phyloP scores from a whole-genome alignment of 2,797 vertebrate genomes.

The Heterohyrax brucei region DNA sequence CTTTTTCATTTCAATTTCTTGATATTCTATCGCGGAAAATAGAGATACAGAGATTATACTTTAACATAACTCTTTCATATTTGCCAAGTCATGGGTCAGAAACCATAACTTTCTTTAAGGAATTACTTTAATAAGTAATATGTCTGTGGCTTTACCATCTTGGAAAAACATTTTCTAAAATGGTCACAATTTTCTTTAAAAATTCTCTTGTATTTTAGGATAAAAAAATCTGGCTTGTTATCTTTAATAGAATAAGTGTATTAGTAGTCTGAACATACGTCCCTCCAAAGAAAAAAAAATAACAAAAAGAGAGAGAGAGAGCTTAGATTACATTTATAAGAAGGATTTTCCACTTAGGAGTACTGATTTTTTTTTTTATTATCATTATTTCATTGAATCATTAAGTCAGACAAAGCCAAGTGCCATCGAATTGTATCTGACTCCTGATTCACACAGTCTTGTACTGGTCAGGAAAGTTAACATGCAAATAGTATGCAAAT shows the following conservation, averaged over 20 bases:
- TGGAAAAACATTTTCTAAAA: constrained; percentile 6
- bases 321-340: background rate
- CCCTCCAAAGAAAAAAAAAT: background rate
- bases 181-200: constrained; percentile 19
- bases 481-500: too few species aligned
- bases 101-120: background rate
- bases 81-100: background rate
- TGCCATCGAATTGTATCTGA: too few species aligned
- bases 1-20: background rate
- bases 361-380: constrained; percentile 36
- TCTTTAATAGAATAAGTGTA: constrained; percentile 48
- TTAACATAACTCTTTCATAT: background rate
- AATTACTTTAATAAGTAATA: background rate
- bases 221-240: background rate
- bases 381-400: background rate
- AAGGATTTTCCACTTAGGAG: background rate
- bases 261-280: background rate
- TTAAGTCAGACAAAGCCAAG: constrained; percentile 9
- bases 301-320: background rate
- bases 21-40: background rate
- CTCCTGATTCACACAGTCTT: background rate
- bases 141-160: background rate
- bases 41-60: background rate
- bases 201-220: background rate
- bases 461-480: background rate